A percentile compares a stretch with the other conserved stretches of the same genome.
These are phyloP conservation scores for Pelodytes ibericus DNA, from an alignment of 2,797 vertebrate species.

Conservation along the genomic window DNA sequence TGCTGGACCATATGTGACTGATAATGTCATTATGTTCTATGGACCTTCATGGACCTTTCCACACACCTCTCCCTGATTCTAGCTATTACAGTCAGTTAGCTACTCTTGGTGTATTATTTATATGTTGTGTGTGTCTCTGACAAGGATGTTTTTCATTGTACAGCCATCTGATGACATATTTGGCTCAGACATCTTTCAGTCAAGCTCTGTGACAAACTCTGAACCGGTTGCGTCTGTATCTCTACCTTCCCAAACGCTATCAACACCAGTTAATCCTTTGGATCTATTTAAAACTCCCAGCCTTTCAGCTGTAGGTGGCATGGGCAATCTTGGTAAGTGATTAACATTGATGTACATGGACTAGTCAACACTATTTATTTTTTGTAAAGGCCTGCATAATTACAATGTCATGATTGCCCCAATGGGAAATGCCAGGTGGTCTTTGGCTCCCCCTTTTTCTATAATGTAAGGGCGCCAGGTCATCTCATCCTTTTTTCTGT, in stretches of 20 bases:
- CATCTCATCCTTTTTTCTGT: too few species aligned
- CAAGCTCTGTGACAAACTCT: constrained; percentile 61
- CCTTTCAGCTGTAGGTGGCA: constrained; percentile 59
- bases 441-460: too few species aligned
- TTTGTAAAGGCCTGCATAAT: too few species aligned
- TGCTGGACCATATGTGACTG: too few species aligned
- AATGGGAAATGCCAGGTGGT: too few species aligned
- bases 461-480: too few species aligned
- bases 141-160: neutral
- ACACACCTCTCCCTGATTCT: too few species aligned
- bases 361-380: neutral
- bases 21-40: too few species aligned
- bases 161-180: constrained; percentile 81
- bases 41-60: too few species aligned
- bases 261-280: constrained; percentile 61
- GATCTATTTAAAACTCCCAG: constrained; percentile 76
- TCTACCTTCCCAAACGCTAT: constrained; percentile 56
- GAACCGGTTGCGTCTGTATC: constrained; percentile 54
- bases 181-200: constrained; percentile 77
- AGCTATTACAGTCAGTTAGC: too few species aligned
- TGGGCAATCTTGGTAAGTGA: constrained; percentile 79
- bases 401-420: too few species aligned
- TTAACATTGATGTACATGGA: neutral
- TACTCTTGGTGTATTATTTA: too few species aligned
- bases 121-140: neutral